These are phyloP conservation scores for Leptoclinus maculatus DNA, from an alignment of 2,797 vertebrate species.

Conservation along the genomic window DNA sequence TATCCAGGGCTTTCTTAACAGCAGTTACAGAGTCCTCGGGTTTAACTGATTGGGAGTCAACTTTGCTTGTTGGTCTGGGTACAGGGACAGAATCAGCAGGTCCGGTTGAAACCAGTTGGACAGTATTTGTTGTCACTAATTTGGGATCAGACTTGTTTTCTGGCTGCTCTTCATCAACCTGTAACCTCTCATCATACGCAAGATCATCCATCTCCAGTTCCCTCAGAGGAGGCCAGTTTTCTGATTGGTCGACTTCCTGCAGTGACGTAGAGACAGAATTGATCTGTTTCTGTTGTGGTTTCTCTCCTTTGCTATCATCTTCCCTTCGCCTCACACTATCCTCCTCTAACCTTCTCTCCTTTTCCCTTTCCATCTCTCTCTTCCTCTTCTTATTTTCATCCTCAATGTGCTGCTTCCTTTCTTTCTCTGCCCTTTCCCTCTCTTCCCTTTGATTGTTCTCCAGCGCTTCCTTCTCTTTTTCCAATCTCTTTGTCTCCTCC, in stretches of 20 bases:
- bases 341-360: not conserved
- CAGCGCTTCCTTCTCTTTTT: not conserved
- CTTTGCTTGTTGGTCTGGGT: constrained; percentile 9
- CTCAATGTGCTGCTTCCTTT: not conserved
- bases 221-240: constrained; percentile 48
- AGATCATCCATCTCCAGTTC: constrained; percentile 73
- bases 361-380: not conserved
- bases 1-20: constrained; percentile 11
- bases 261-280: not conserved
- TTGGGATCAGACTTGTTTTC: constrained; percentile 26
- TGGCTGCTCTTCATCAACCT: constrained; percentile 25
- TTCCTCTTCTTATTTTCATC: not conserved
- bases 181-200: constrained; percentile 55
- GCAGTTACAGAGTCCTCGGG: not conserved
- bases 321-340: not conserved
- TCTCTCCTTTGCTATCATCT: constrained; percentile 12
- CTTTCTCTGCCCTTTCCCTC: not conserved
- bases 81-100: constrained; percentile 8
- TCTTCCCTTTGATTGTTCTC: not conserved
- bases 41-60: constrained; percentile 24
- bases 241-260: constrained; percentile 20
- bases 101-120: not conserved
- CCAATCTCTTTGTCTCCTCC: not conserved
- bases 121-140: not conserved
- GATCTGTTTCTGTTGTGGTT: not conserved